A percentile compares a stretch with the other conserved stretches of the same genome.
phyloP scores from a whole-genome alignment of 2,113 vertebrate species.

The Oxyruncus cristatus region DNA sequence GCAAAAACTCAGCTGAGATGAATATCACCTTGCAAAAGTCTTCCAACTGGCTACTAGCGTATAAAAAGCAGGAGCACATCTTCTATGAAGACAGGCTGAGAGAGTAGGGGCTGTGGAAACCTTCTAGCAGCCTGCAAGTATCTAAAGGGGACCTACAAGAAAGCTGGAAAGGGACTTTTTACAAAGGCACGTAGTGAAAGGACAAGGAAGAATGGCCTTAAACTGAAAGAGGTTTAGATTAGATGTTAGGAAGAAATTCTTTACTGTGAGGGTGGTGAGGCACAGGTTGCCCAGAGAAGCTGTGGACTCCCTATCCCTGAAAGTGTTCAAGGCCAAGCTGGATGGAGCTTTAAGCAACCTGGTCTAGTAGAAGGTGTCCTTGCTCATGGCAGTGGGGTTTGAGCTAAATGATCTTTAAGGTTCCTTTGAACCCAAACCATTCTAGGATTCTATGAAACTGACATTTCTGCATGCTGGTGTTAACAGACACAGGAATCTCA shows the following conservation, averaged over 20 bases:
- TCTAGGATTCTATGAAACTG: not conserved
- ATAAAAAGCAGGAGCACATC: not conserved
- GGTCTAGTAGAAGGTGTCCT: not conserved
- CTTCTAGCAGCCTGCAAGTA: not conserved
- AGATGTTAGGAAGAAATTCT: not conserved
- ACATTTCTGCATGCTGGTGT: not conserved
- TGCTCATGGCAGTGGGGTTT: not conserved
- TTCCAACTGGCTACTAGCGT: not conserved
- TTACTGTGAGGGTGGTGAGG: not conserved
- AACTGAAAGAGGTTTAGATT: not conserved
- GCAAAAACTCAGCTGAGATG: not conserved
- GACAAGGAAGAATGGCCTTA: not conserved
- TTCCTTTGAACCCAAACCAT: not conserved
- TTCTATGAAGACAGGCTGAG: not conserved
- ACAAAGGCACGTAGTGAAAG: rapidly evolving
- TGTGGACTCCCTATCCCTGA: not conserved
- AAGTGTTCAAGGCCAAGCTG: not conserved
- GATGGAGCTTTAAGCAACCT: not conserved
- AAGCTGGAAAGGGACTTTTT: not conserved
- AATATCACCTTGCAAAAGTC: not conserved
- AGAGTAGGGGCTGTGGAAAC: not conserved
- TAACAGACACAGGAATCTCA: not conserved
- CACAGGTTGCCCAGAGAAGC: not conserved
- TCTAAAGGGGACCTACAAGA: not conserved
- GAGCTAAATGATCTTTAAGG: not conserved